Conservation (phyloP, 37 sponge, comb jelly and placozoan genomes). For the Oopsacas minuta region DNA sequence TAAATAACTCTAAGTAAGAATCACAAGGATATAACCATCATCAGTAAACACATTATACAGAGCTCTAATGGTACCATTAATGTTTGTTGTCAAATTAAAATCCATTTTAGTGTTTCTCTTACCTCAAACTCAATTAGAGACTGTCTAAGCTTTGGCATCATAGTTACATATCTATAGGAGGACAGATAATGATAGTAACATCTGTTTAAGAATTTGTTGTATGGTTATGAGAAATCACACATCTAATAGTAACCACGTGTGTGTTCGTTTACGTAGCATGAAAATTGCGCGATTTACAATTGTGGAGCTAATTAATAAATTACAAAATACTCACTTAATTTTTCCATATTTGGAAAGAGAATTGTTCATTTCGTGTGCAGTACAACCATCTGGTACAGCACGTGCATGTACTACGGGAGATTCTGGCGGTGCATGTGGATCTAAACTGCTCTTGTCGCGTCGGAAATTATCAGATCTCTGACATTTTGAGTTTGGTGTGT, state of each 20-base stretch:
- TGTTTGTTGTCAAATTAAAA: background rate
- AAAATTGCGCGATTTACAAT: no score
- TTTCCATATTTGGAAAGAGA: slow-evolving; percentile 51
- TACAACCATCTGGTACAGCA: slow-evolving; percentile 83
- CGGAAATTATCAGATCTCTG: background rate
- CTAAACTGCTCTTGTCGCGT: slow-evolving; percentile 29
- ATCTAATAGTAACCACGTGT: background rate
- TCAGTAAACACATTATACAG: background rate
- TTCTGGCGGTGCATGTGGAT: slow-evolving; percentile 73
- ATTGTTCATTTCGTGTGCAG: slow-evolving; percentile 43
- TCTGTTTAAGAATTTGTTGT: no score
- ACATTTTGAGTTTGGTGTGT: background rate
- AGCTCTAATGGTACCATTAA: no score
- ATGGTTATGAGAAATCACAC: background rate
- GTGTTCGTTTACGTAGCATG: no score
- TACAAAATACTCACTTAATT: slow-evolving; percentile 44
- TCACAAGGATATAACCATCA: background rate
- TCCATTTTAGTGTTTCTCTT: background rate
- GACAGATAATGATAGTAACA: no score
- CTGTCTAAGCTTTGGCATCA: slow-evolving; percentile 79
- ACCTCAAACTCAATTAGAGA: slow-evolving; percentile 75
- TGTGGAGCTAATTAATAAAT: no score
- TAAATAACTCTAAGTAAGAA: background rate
- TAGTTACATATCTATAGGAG: slow-evolving; percentile 73
- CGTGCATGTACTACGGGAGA: slow-evolving; percentile 77